Percentiles rank a stretch among this genome's conserved stretches.
These are phyloP conservation scores for Branchinecta sandiegonensis DNA, from an alignment of 2,888 invertebrate genomes.

Conservation along the genomic window DNA sequence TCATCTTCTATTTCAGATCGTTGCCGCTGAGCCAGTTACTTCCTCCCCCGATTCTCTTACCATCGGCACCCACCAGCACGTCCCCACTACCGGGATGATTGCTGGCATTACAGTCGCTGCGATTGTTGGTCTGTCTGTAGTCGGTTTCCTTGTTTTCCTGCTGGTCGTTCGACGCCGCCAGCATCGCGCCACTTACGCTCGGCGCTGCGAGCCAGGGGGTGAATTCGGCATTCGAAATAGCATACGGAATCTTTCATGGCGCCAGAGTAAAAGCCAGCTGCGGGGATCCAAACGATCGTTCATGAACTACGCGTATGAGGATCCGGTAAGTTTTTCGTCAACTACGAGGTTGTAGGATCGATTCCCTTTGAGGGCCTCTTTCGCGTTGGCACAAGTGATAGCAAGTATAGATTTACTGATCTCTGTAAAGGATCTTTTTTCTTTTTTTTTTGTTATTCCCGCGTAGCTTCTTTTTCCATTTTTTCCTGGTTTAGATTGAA, in stretches of 20 bases:
- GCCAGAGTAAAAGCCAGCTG: slow-evolving; percentile 36
- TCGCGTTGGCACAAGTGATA: too few species aligned
- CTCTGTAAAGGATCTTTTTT: too few species aligned
- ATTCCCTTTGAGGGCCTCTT: too few species aligned
- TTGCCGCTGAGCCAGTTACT: background rate
- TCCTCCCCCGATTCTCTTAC: background rate
- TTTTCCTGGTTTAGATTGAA: too few species aligned
- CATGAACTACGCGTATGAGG: slow-evolving; percentile 69
- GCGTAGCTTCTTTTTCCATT: too few species aligned
- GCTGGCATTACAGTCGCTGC: slow-evolving; percentile 9
- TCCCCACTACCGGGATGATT: background rate
- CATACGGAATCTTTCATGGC: slow-evolving; percentile 7
- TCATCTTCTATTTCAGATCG: background rate
- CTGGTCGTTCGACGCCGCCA: slow-evolving; percentile 1
- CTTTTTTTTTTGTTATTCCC: too few species aligned
- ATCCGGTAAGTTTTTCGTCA: slow-evolving; percentile 47
- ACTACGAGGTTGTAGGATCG: too few species aligned
- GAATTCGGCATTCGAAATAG: slow-evolving; percentile 1
- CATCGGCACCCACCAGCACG: background rate
- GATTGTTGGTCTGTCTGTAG: background rate
- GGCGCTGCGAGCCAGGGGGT: slow-evolving; percentile 6
- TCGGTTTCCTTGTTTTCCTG: background rate
- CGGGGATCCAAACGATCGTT: slow-evolving; percentile 71
- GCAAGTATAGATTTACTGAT: too few species aligned
- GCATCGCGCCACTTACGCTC: slow-evolving; percentile 1